Evolutionary conservation across 1,140 invertebrate genomes (phyloP), one percentile per base, ranked within the genome.

Genomic region (Scaptomyza graminum): DNA sequence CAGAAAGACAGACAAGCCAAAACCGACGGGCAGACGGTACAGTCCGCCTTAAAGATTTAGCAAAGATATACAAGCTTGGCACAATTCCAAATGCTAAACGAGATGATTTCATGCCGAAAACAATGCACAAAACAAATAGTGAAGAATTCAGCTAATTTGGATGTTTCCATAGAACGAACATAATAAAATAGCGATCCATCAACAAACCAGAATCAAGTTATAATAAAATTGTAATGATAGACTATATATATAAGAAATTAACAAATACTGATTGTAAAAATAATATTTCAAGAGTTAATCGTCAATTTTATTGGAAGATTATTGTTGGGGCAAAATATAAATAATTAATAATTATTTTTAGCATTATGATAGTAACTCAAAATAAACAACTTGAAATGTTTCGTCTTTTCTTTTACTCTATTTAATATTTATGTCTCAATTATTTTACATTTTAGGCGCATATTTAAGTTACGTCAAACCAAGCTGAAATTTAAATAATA

Each of bases 21-120:
- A 5, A 31, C 28, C 7, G 7, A 31, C 28, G 28, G 28, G 9
- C 31, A 9, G 51, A 31, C 44, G 11, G 9, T 9, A 34, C 12
- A 50, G 13, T 50, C 54, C 31, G 39, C 63, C 31, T 39, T 13
- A 34, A 34, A 34, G 31, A 34, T 34, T 34, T 3, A 34, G 31
- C 31, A 34, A 22, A 39, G 39, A 13, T 37, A 11, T 25, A 15
- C 44, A 12, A 31, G 12, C 56, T 46, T 16, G 7, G 4, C n/a
- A 37, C 56, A 47, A 62, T 49, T 41, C 13, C 67, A 69, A 52
- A 34, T 63, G 60, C 44, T 44, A 64, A 70, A 64, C 67, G 66
- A 69, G 66, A 62, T 55, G 66, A 69, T 69, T 62, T 59, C 67
- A 70, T 70, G 67, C 67, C 46, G 57, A 69, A 62, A 61, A 69